Percentiles rank a stretch among this genome's conserved stretches.
Conservation (phyloP, 2,888 invertebrate genomes). For the Creontiades dilutus region DNA sequence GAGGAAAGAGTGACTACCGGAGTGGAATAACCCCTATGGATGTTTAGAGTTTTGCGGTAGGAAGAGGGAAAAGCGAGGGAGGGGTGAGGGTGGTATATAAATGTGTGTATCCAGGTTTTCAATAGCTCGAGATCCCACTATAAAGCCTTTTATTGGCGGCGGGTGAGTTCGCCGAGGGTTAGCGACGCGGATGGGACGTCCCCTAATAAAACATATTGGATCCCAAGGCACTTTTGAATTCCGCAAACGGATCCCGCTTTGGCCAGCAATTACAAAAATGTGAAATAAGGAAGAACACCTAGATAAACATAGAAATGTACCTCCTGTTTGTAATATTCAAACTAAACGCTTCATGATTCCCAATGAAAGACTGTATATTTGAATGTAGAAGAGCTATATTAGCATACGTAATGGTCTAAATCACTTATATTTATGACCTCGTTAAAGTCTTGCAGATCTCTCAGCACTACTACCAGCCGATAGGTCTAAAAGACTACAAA, state of each 20-base stretch:
- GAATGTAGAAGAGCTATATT: too few species aligned
- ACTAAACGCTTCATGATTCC: too few species aligned
- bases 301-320: too few species aligned
- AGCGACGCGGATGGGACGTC: not conserved
- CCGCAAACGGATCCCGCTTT: not conserved
- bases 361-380: too few species aligned
- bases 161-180: not conserved
- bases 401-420: too few species aligned
- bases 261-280: too few species aligned
- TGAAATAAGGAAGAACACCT: too few species aligned
- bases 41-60: conserved; percentile 35
- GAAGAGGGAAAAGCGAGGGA: not conserved
- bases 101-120: conserved; percentile 42
- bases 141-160: conserved; percentile 27
- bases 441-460: too few species aligned
- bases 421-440: too few species aligned
- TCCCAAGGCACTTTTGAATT: not conserved
- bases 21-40: conserved; percentile 20
- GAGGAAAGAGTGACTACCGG: not conserved
- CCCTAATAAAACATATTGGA: conserved; percentile 39
- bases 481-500: too few species aligned
- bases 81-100: not conserved
- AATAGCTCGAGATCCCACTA: conserved; percentile 28
- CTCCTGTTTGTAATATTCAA: too few species aligned
- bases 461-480: too few species aligned